Percentiles rank a stretch among this genome's conserved stretches.
These are phyloP conservation scores for Corapipo altera DNA, from an alignment of 2,113 vertebrate genomes.

Conservation along the genomic window DNA sequence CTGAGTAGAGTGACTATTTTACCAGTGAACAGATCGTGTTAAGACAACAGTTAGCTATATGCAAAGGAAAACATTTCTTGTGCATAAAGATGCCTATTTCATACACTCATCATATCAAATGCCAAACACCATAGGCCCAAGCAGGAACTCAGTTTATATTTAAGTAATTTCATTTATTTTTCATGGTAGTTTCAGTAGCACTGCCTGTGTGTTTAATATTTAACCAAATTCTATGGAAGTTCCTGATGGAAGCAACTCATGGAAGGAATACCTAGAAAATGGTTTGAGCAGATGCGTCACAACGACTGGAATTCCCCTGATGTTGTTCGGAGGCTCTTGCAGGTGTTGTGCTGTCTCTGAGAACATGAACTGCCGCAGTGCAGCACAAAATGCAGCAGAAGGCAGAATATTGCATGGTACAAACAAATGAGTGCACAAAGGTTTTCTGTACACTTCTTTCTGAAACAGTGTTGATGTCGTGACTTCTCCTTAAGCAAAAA, in stretches of 20 bases:
- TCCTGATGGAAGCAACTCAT: neutral
- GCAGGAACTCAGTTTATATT: neutral
- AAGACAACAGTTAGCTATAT: neutral
- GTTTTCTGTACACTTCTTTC: neutral
- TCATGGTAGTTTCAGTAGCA: neutral
- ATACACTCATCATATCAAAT: neutral
- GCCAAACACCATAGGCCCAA: neutral
- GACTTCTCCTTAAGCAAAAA: neutral
- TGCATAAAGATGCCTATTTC: neutral
- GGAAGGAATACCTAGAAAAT: neutral
- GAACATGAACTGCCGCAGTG: neutral
- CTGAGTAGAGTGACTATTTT: neutral
- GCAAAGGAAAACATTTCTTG: neutral
- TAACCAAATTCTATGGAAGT: neutral
- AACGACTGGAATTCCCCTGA: neutral
- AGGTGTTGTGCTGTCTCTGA: neutral
- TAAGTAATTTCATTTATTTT: neutral
- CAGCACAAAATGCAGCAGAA: neutral
- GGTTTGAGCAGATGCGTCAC: neutral
- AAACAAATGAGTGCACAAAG: neutral
- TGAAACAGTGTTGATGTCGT: neutral
- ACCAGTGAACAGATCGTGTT: neutral
- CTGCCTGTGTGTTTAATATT: neutral
- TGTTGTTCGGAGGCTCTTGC: neutral
- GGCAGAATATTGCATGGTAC: neutral